Evolutionary conservation across 2,113 vertebrate species (phyloP), one percentile per base, ranked within the genome.

Genomic region (Sminthopsis crassicaudata): DNA sequence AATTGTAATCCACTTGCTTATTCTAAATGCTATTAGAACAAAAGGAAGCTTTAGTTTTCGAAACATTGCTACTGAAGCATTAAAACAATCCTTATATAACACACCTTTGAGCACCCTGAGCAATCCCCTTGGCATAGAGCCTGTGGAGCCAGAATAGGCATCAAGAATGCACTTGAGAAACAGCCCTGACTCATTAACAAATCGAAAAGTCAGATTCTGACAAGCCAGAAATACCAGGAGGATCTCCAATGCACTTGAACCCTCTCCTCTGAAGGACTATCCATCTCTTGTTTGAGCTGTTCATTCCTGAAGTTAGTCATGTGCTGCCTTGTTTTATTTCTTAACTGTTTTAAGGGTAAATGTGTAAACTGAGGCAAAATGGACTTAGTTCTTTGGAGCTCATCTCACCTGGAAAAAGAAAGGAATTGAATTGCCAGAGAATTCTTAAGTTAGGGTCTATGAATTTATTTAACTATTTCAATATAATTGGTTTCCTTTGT

Each of bases 21-120:
- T 1, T 27, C 54, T 36, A 84, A 93, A 42, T 36, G 93, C 67
- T 94, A 51, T 54, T 90, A 53, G 52, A 93, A 95, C 60, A 94
- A 96, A 96, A 96, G 89, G 53, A 95, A 96, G 67, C 92, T 94
- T 92, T 51, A 0, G 22, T 95, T 94, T 94, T 91, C 36, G 60
- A 94, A 95, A 94, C 52, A 88, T 91, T 52, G 27, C 88, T 92
- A 84, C 53, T 93, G 90, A 50, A 0, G 1, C 0, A 0, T 60
- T 89, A 90, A 91, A 92, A 93, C 54, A 53, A 26, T 88, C 91
- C 90, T 92, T 92, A 57, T 88, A 89, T 90, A 90, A 91, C 0
- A 91, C 27, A 57, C 90, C 90, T 92, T 23, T 60, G 53, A 90
- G 93, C 14, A n/a, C 51, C n/a, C 94, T 92, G 95, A 91, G 53